These are phyloP conservation scores for Thermophis baileyi DNA, from an alignment of 2,113 vertebrate genomes.

Conservation along the genomic window DNA sequence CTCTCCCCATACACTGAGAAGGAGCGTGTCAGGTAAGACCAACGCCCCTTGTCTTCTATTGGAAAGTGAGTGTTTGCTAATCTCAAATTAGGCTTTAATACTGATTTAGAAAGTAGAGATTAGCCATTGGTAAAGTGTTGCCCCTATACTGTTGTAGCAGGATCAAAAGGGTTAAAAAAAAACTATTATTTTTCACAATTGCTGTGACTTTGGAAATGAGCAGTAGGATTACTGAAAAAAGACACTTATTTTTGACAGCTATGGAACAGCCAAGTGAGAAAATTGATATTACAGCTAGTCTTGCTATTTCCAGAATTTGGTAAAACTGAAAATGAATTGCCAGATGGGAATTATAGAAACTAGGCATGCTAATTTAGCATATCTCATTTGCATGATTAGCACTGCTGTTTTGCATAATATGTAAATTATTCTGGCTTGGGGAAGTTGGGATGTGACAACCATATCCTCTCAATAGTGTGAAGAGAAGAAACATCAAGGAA, in stretches of 20 bases:
- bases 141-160: background rate
- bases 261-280: background rate
- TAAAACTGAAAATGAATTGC: conserved; percentile 8
- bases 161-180: background rate
- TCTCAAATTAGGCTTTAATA: background rate
- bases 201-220: background rate
- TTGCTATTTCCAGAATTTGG: conserved; percentile 6
- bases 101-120: background rate
- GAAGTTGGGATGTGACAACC: conserved; percentile 26
- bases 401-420: conserved; percentile 31
- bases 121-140: background rate
- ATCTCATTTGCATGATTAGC: conserved; percentile 33
- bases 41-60: no score
- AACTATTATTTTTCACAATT: background rate
- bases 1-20: no score
- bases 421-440: conserved; percentile 24
- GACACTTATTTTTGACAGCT: background rate
- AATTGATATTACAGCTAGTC: background rate
- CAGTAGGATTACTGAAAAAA: background rate
- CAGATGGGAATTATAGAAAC: conserved; percentile 32
- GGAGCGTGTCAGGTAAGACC: no score
- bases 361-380: conserved; percentile 23
- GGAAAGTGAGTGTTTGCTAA: background rate
- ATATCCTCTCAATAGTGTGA: background rate
- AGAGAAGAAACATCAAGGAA: background rate